These are phyloP conservation scores for Cottoperca gobio DNA, from an alignment of 2,797 vertebrate species.

Conservation along the genomic window DNA sequence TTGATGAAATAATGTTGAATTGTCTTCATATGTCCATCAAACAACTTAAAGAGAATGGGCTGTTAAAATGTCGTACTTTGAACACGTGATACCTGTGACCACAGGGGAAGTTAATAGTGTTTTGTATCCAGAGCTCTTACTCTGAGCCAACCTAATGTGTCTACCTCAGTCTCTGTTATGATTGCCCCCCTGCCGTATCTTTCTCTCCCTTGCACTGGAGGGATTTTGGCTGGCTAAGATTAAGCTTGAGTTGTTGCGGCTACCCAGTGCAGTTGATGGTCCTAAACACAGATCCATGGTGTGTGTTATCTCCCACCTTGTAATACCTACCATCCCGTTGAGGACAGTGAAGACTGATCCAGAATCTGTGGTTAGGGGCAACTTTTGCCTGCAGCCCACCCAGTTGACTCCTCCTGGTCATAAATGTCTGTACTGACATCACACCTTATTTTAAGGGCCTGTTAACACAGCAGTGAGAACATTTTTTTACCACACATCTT, in stretches of 20 bases:
- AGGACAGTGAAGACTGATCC: conserved; percentile 57
- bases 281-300: conserved; percentile 72
- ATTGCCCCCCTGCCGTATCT: conserved; percentile 69
- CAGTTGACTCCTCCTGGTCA: conserved; percentile 75
- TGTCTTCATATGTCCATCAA: conserved; percentile 63
- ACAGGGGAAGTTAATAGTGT: conserved; percentile 76
- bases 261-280: conserved; percentile 57
- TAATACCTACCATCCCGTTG: conserved; percentile 36
- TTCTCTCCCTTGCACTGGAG: conserved; percentile 70
- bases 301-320: conserved; percentile 47
- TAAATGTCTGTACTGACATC: conserved; percentile 78
- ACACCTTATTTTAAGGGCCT: conserved; percentile 83
- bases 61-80: conserved; percentile 67
- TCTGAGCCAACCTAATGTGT: conserved; percentile 85
- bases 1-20: conserved; percentile 54
- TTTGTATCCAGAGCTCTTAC: conserved; percentile 80
- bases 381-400: conserved; percentile 73
- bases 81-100: conserved; percentile 70
- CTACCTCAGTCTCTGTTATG: conserved; percentile 91
- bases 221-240: conserved; percentile 73
- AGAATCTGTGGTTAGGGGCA: conserved; percentile 74
- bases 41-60: conserved; percentile 51
- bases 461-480: conserved; percentile 75
- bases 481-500: conserved; percentile 58
- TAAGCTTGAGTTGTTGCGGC: conserved; percentile 68